phyloP scores from a whole-genome alignment of 2,113 vertebrate genomes.

The Synodontis membranacea region DNA sequence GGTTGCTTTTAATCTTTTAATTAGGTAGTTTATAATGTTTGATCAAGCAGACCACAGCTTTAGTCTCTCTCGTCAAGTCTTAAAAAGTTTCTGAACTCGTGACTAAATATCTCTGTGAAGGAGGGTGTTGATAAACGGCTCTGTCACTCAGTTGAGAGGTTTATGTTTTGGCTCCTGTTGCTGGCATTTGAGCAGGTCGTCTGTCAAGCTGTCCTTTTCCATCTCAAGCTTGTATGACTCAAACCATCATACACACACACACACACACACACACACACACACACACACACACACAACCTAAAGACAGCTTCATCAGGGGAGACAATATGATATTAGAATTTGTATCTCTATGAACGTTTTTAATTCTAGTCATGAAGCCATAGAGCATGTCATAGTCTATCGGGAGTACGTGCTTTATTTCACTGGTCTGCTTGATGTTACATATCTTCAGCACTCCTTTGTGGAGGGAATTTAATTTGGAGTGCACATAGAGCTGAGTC shows the following conservation, averaged over 20 bases:
- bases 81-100: constrained; percentile 34
- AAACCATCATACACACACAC: constrained; percentile 31
- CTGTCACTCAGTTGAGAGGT: constrained; percentile 53
- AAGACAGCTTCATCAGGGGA: constrained; percentile 18
- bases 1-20: constrained; percentile 56
- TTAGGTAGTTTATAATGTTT: constrained; percentile 63
- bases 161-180: constrained; percentile 53
- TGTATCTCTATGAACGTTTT: not conserved
- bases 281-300: not conserved
- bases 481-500: not conserved
- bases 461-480: constrained; percentile 30
- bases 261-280: constrained; percentile 9
- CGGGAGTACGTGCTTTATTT: constrained; percentile 23
- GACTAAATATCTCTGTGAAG: constrained; percentile 68
- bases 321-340: not conserved
- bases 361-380: constrained; percentile 20
- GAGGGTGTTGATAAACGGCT: constrained; percentile 61
- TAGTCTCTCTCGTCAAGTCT: not conserved
- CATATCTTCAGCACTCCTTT: constrained; percentile 20
- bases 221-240: constrained; percentile 48
- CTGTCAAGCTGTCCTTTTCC: constrained; percentile 63
- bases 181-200: constrained; percentile 58
- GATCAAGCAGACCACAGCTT: constrained; percentile 52
- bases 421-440: constrained; percentile 7
- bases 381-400: not conserved